These are phyloP conservation scores for Sesia apiformis DNA, from an alignment of 2,888 invertebrate genomes.

Conservation along the genomic window DNA sequence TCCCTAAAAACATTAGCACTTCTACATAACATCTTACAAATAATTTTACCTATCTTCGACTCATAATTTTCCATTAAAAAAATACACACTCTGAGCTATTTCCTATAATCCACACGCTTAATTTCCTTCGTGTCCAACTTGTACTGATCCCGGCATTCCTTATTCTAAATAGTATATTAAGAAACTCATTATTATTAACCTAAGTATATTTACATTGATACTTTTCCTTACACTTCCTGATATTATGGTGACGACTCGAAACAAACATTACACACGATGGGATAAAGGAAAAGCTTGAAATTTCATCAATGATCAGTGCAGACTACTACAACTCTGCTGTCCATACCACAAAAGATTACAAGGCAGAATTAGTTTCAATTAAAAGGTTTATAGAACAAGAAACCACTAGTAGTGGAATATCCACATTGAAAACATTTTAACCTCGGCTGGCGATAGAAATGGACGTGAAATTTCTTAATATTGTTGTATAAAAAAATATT, in stretches of 20 bases:
- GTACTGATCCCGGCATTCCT: conserved; percentile 52
- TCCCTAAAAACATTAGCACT: conserved; percentile 35
- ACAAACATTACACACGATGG: conserved; percentile 34
- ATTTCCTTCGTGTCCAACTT: conserved; percentile 28
- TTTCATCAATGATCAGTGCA: conserved; percentile 65
- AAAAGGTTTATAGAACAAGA: background rate
- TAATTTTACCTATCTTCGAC: conserved; percentile 38
- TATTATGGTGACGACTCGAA: conserved; percentile 27
- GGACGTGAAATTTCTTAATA: conserved; percentile 12
- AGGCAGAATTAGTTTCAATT: background rate
- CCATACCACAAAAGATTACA: background rate
- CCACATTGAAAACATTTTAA: background rate
- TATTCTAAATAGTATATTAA: conserved; percentile 38
- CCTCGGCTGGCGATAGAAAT: conserved; percentile 6
- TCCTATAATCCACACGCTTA: conserved; percentile 23
- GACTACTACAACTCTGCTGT: conserved; percentile 19
- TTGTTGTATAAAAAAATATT: conserved; percentile 4
- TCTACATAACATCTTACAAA: conserved; percentile 62
- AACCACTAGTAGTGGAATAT: background rate
- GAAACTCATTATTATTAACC: conserved; percentile 38
- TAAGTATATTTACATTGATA: conserved; percentile 50
- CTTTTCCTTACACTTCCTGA: conserved; percentile 64
- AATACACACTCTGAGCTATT: conserved; percentile 57
- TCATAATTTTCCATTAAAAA: conserved; percentile 57
- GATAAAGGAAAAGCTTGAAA: conserved; percentile 55